These are phyloP conservation scores for Celastrina argiolus DNA, from an alignment of 2,888 invertebrate genomes.

Conservation along the genomic window DNA sequence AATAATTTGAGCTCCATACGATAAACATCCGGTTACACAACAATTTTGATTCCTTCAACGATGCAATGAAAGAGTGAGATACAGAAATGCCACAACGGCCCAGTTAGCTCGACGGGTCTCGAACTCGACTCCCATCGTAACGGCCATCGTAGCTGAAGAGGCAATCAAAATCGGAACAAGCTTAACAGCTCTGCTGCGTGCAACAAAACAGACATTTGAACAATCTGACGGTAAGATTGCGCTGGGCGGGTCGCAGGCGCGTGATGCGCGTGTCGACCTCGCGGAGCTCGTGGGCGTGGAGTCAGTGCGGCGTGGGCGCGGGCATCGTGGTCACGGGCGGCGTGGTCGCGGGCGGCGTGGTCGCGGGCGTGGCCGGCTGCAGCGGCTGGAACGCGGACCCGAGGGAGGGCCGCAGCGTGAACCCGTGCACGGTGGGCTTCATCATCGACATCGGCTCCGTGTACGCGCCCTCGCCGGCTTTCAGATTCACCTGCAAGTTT, in stretches of 20 bases:
- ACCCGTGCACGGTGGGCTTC: constrained; percentile 82
- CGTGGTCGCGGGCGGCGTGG: constrained; percentile 35
- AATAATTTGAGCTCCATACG: constrained; percentile 13
- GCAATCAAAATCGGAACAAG: constrained; percentile 12
- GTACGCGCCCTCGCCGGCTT: constrained; percentile 67
- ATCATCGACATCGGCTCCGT: constrained; percentile 57
- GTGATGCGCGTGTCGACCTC: constrained; percentile 20
- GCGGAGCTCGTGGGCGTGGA: constrained; percentile 23
- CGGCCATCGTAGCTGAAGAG: background rate
- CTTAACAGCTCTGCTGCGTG: constrained; percentile 17
- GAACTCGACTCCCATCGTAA: no score
- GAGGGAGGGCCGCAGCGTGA: constrained; percentile 87
- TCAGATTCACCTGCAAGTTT: constrained; percentile 78
- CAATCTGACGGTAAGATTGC: constrained; percentile 8
- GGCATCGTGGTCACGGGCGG: constrained; percentile 29
- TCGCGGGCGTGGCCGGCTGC: constrained; percentile 51
- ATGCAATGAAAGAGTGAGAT: background rate
- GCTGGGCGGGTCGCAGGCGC: constrained; percentile 14
- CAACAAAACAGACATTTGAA: constrained; percentile 17
- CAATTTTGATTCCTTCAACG: background rate
- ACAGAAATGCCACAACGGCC: background rate
- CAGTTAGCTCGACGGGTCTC: no score
- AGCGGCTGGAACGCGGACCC: constrained; percentile 89
- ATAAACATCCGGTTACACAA: background rate
- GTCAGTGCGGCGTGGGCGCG: constrained; percentile 32